Conservation (phyloP, 2,113 vertebrate genomes). For the Tenrec ecaudatus region DNA sequence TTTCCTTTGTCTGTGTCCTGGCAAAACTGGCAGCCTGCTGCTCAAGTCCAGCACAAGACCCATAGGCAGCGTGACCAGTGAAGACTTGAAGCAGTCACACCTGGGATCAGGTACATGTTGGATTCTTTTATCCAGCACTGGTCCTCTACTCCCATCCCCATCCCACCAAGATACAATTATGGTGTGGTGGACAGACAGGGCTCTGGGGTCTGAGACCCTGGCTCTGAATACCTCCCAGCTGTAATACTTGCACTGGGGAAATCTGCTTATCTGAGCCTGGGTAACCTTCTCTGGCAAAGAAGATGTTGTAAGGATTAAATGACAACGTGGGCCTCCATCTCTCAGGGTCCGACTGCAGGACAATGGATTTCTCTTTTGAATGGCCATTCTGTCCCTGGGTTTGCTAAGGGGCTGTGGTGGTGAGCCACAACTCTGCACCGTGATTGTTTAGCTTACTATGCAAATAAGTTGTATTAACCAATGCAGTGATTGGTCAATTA, state of each 20-base stretch:
- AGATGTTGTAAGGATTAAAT: neutral
- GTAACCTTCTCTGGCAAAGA: neutral
- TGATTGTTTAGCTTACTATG: no score
- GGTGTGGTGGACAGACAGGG: neutral
- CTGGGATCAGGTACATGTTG: rapidly evolving
- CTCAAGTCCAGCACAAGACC: neutral
- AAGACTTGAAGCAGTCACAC: rapidly evolving
- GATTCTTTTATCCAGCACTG: neutral
- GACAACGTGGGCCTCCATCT: neutral
- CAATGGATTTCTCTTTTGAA: neutral
- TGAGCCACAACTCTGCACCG: no score
- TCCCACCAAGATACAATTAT: neutral
- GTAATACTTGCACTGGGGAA: neutral
- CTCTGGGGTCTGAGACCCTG: neutral
- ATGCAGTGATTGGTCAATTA: no score
- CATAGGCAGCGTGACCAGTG: neutral
- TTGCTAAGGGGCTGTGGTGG: no score
- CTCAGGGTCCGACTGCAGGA: neutral
- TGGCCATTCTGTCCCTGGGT: neutral
- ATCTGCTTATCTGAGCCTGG: neutral
- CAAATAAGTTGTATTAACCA: no score
- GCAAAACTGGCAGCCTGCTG: neutral
- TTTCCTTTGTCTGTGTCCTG: neutral
- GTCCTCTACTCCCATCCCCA: neutral
- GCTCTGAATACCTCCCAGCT: neutral